Evolutionary conservation across 2,797 vertebrate genomes (phyloP), one percentile per base, ranked within the genome.

Genomic region (Syngnathus acus): DNA sequence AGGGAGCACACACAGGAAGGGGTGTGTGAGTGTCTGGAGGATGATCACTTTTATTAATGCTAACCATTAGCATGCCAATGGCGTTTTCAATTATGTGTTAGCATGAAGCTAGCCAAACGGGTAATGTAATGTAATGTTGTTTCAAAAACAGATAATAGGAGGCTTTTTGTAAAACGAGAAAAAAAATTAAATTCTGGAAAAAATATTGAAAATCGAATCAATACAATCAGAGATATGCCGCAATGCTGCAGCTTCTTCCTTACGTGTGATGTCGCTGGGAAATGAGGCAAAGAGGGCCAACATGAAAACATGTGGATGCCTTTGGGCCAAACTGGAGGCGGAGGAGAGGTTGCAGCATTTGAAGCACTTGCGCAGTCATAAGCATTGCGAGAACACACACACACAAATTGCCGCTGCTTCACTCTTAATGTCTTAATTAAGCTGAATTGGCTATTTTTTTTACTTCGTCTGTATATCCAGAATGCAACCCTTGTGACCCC

Each of bases 241-340:
- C 32, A 32, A 32, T 32, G 32, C 32, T 32, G 32, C 32, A 32
- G 32, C 32, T 32, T 64, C 26, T 72, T 71, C 76, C 65, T 77
- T 66, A 45, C 67, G 68, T 67, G 68, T 64, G 73, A 64, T 77
- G 79, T 76, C 75, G 64, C 71, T 65, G 62, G 66, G 74, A 81
- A 83, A 81, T 80, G 69, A 78, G 68, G 66, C 60, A 65, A 62
- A 69, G 57, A 8, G 37, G 38, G 66, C 78, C 73, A 79, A 78
- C 66, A 65, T 11, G 39, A 75, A 48, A 87, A 77, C 86, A 89
- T 81, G 84, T 85, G 82, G 75, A 84, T 69, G 73, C 72, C 78
- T 81, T 23, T 51, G 54, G 77, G 82, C 65, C 37, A 72, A 42
- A 71, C 40, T 21, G 60, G 19, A 42, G 60, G 19, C 17, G 39